Percentiles rank a stretch among this genome's conserved stretches.
phyloP scores from a whole-genome alignment of 2,888 invertebrate genomes.

The Clostera curtula region DNA sequence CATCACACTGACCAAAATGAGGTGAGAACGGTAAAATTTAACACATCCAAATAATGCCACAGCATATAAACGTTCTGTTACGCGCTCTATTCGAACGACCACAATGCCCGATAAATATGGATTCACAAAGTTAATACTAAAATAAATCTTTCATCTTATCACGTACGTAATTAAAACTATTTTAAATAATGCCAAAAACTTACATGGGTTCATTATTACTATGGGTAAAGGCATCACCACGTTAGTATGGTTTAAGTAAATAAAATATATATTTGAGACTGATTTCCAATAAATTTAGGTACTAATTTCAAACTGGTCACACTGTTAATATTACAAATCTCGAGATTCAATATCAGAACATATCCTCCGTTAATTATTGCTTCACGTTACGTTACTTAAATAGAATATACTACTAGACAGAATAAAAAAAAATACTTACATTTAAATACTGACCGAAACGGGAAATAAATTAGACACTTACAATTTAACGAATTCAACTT shows the following conservation, averaged over 20 bases:
- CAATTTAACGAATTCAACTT: constrained; percentile 45
- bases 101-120: constrained; percentile 43
- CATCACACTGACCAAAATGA: constrained; percentile 64
- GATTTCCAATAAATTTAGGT: constrained; percentile 6
- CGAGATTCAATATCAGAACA: background rate
- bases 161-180: constrained; percentile 31
- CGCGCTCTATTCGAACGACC: constrained; percentile 29
- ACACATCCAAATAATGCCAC: constrained; percentile 52
- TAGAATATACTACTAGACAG: constrained; percentile 49
- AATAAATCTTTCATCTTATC: constrained; percentile 34
- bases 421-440: constrained; percentile 65
- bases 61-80: constrained; percentile 36
- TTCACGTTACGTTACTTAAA: constrained; percentile 44
- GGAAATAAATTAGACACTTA: constrained; percentile 70
- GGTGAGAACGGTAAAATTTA: constrained; percentile 45
- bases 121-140: constrained; percentile 36
- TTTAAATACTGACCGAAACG: constrained; percentile 73
- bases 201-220: constrained; percentile 26
- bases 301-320: background rate
- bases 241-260: constrained; percentile 20
- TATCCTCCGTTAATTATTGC: constrained; percentile 45
- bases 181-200: constrained; percentile 46
- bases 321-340: background rate
- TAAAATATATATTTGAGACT: constrained; percentile 16
- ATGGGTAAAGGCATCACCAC: constrained; percentile 31